phyloP scores from a whole-genome alignment of 2,888 invertebrate species.

The Elegia similella region DNA sequence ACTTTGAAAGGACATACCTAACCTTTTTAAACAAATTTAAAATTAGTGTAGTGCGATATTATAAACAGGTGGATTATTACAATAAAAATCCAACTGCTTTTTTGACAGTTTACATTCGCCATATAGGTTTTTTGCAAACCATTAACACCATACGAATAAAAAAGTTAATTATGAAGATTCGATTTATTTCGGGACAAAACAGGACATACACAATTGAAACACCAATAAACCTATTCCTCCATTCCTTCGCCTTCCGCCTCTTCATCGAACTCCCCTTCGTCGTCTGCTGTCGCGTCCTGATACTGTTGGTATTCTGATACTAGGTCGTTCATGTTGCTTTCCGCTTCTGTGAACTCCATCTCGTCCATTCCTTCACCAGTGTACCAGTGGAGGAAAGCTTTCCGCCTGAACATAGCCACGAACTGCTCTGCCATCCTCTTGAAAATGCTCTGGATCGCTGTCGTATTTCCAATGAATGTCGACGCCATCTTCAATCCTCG shows the following conservation, averaged over 20 bases:
- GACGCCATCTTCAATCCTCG: constrained; percentile 91
- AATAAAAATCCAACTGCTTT: no score
- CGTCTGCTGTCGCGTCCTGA: constrained; percentile 83
- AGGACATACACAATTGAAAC: constrained; percentile 49
- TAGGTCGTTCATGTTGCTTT: constrained; percentile 90
- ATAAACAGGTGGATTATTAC: no score
- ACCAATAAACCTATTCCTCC: constrained; percentile 51
- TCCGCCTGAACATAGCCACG: constrained; percentile 96
- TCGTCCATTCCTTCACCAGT: constrained; percentile 96
- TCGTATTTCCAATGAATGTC: constrained; percentile 93
- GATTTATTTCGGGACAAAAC: constrained; percentile 44
- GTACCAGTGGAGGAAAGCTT: constrained; percentile 98
- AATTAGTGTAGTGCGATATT: no score
- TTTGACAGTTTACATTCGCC: no score
- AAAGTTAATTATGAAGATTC: background rate
- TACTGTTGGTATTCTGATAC: constrained; percentile 90
- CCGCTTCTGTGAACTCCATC: constrained; percentile 95
- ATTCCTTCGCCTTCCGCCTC: constrained; percentile 77
- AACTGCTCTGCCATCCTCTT: constrained; percentile 93
- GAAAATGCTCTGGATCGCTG: constrained; percentile 93
- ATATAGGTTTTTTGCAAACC: no score
- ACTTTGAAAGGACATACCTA: no score
- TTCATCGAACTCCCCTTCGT: constrained; percentile 80
- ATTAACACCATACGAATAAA: no score
- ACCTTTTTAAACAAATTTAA: no score